Conservation (phyloP, 2,888 invertebrate species). For the Allophyes oxyacanthae region DNA sequence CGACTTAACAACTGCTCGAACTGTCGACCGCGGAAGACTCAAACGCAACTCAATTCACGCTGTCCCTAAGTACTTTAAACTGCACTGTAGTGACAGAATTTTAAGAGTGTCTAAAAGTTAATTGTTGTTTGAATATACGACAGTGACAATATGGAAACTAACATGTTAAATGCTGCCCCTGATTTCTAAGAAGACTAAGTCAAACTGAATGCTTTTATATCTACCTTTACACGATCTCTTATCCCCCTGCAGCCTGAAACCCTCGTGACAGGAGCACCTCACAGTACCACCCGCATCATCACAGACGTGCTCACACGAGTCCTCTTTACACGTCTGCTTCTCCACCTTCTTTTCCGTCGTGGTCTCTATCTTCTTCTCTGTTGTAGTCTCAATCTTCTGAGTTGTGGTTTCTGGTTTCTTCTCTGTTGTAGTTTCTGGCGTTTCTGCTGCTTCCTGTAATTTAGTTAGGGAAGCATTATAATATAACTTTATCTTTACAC, state of each 20-base stretch:
- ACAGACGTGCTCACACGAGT: conserved; percentile 79
- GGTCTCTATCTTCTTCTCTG: conserved; percentile 46
- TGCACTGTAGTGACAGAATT: too few species aligned
- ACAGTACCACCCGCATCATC: conserved; percentile 72
- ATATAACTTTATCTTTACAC: not conserved
- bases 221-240: conserved; percentile 81
- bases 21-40: too few species aligned
- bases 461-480: not conserved
- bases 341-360: conserved; percentile 49
- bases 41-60: too few species aligned
- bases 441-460: conserved; percentile 74
- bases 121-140: too few species aligned
- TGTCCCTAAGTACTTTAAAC: too few species aligned
- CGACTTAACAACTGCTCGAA: too few species aligned
- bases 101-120: too few species aligned
- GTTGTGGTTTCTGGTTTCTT: conserved; percentile 56
- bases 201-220: not conserved
- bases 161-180: too few species aligned
- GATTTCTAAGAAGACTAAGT: too few species aligned
- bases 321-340: conserved; percentile 70
- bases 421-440: conserved; percentile 67
- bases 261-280: conserved; percentile 73
- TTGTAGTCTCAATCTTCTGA: conserved; percentile 45
- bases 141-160: too few species aligned
- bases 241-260: conserved; percentile 75